Percentiles rank a stretch among this genome's conserved stretches.
Conservation (phyloP, 53 echinoderm and acorn worm species). For the Patiria pectinifera region DNA sequence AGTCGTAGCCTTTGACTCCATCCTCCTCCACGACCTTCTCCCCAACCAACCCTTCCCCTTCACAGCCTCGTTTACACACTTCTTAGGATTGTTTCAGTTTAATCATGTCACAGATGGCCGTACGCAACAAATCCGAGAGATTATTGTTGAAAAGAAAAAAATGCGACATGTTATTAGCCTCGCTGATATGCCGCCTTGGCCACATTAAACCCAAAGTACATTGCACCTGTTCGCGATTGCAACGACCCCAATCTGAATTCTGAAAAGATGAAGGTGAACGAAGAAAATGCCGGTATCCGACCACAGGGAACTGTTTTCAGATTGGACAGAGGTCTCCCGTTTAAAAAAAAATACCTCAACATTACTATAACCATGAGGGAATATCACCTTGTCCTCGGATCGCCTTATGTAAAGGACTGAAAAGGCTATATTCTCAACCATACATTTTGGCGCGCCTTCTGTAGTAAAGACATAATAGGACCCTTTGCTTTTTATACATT, state of each 20-base stretch:
- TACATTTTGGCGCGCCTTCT: not conserved
- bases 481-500: too few species aligned
- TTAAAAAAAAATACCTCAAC: not conserved
- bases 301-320: not conserved
- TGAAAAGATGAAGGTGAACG: not conserved
- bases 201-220: not conserved
- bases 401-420: too few species aligned
- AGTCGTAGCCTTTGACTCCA: too few species aligned
- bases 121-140: conserved; percentile 1
- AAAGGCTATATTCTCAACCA: not conserved
- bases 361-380: too few species aligned
- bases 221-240: not conserved
- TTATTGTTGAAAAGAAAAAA: not conserved
- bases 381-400: too few species aligned
- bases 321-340: not conserved
- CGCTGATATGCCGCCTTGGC: not conserved
- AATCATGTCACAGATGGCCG: conserved; percentile 19
- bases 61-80: not conserved
- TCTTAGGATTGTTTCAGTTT: not conserved
- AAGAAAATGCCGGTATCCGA: not conserved
- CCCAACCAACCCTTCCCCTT: not conserved
- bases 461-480: too few species aligned
- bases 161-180: not conserved
- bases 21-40: too few species aligned
- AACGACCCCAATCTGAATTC: not conserved